phyloP scores from a whole-genome alignment of 2,797 vertebrate genomes.

The Coendou prehensilis region DNA sequence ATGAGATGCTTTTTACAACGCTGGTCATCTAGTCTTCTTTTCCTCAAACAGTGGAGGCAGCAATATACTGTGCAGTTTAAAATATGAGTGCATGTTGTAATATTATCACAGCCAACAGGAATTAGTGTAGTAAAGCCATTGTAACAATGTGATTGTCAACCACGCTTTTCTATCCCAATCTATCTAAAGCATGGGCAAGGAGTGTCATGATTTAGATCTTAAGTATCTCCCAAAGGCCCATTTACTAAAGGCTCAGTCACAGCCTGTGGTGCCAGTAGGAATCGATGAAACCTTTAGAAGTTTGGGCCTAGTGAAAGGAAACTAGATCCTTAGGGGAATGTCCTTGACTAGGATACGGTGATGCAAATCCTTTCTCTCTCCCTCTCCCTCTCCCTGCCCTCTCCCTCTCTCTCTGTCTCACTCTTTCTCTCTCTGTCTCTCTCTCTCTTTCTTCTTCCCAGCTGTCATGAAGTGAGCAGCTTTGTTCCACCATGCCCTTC shows the following conservation, averaged over 20 bases:
- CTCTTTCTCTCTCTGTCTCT: neutral
- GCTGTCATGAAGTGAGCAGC: neutral
- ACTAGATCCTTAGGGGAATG: neutral
- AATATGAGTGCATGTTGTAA: neutral
- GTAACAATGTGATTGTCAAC: neutral
- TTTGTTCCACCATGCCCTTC: no score
- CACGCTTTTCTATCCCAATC: neutral
- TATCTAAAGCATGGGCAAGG: neutral
- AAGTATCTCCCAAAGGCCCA: neutral
- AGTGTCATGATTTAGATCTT: neutral
- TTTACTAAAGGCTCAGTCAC: neutral
- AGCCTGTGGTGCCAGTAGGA: neutral
- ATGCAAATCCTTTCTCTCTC: neutral
- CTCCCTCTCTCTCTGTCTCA: neutral
- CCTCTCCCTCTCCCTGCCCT: neutral
- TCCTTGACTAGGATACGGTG: neutral
- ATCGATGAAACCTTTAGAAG: neutral
- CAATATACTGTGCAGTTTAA: neutral
- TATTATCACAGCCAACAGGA: constrained; percentile 14
- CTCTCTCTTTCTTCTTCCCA: neutral
- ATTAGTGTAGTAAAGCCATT: neutral
- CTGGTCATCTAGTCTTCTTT: neutral
- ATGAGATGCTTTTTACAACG: neutral
- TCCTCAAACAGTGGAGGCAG: neutral
- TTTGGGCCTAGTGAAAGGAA: neutral